Conservation (phyloP, 2,113 vertebrate species). For the Mustelus asterias region DNA sequence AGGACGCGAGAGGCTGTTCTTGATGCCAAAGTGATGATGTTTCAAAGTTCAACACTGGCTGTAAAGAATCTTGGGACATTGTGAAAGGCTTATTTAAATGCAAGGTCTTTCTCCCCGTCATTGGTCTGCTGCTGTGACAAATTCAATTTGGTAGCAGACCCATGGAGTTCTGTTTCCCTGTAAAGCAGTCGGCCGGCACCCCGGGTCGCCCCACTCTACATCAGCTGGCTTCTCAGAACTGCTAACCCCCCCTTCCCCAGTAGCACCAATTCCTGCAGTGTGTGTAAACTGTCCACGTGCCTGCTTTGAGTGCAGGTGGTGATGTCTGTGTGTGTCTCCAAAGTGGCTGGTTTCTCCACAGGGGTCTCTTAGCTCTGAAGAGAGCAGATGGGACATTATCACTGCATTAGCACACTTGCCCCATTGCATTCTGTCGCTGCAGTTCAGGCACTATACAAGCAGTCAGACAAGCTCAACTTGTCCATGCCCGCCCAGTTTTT, state of each 20-base stretch:
- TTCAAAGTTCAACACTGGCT: not conserved
- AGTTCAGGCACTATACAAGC: not conserved
- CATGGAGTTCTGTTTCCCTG: not conserved
- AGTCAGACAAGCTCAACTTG: too few species aligned
- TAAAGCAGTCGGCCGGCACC: not conserved
- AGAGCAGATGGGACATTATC: conserved; percentile 25
- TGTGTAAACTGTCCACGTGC: not conserved
- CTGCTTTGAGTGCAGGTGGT: not conserved
- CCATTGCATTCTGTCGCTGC: not conserved
- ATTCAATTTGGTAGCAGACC: not conserved
- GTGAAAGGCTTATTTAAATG: not conserved
- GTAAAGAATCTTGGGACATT: not conserved
- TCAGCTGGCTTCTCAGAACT: not conserved
- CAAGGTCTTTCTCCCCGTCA: not conserved
- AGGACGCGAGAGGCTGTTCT: not conserved
- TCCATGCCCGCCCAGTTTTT: too few species aligned
- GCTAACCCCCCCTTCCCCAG: not conserved
- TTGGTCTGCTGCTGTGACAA: not conserved
- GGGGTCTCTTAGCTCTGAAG: not conserved
- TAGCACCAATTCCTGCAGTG: not conserved
- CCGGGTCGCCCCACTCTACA: not conserved
- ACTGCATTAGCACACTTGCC: not conserved
- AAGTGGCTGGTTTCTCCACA: not conserved
- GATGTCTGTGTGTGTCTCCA: not conserved
- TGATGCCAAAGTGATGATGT: too few species aligned